Evolutionary conservation across 1,140 invertebrate species (phyloP).

Genomic region (Samia ricini): DNA sequence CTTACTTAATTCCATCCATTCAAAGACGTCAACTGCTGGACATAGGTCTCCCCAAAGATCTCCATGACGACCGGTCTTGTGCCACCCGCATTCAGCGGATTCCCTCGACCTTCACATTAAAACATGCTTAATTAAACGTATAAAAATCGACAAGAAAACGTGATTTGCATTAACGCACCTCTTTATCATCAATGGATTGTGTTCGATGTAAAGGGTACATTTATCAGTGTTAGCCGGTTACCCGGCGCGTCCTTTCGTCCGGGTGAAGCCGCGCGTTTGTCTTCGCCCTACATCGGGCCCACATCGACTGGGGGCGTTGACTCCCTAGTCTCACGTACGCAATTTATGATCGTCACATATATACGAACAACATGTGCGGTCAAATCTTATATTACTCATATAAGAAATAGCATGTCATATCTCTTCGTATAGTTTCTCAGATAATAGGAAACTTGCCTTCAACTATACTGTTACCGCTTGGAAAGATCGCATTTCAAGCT

Average conservation of each 20-base stretch:
- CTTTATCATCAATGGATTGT: no score
- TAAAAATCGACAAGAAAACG: no score
- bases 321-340: conserved; percentile 8
- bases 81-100: no score
- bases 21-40: no score
- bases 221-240: neutral
- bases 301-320: conserved; percentile 12
- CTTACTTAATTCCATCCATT: no score
- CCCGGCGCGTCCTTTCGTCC: conserved; percentile 17
- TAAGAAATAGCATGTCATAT: neutral
- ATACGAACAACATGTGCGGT: conserved; percentile 8
- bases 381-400: neutral
- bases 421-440: neutral
- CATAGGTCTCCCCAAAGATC: no score
- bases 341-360: conserved; percentile 3
- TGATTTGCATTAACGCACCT: no score
- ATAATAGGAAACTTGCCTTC: neutral
- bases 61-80: no score
- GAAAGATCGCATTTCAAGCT: no score
- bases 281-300: conserved; percentile 3
- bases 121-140: no score
- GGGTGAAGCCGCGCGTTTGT: conserved; percentile 9
- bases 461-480: no score
- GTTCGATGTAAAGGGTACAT: neutral
- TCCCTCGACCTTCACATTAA: no score